Percentiles rank a stretch among this genome's conserved stretches.
phyloP scores from a whole-genome alignment of 2,113 vertebrate genomes.

The Arizona elegans region DNA sequence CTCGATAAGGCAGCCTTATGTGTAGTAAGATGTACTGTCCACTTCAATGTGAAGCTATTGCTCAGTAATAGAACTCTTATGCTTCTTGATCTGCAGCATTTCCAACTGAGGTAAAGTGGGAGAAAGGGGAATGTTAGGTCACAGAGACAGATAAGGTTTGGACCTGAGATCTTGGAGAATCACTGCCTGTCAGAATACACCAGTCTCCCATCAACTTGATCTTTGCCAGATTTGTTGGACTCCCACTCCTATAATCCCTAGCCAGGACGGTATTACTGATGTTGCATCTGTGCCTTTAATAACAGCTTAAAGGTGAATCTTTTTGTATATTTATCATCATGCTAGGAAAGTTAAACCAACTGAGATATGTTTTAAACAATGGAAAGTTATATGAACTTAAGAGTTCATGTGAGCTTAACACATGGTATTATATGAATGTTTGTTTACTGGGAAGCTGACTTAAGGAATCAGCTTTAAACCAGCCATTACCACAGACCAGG shows the following conservation, averaged over 20 bases:
- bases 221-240: neutral
- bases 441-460: neutral
- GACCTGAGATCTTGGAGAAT: neutral
- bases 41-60: neutral
- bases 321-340: neutral
- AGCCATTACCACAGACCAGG: neutral
- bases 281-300: neutral
- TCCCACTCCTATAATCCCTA: neutral
- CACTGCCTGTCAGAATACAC: neutral
- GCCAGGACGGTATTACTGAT: neutral
- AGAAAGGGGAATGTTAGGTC: neutral
- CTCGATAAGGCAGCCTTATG: neutral
- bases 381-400: neutral
- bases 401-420: neutral
- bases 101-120: neutral
- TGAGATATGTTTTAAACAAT: neutral
- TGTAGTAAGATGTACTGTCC: neutral
- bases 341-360: conserved; percentile 2
- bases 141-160: neutral
- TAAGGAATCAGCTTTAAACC: neutral
- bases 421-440: neutral
- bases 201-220: neutral
- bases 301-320: neutral
- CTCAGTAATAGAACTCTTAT: too few species aligned
- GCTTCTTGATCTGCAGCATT: neutral